Conservation (phyloP, 2,113 vertebrate genomes). For the Neolamprologus ventralis region DNA sequence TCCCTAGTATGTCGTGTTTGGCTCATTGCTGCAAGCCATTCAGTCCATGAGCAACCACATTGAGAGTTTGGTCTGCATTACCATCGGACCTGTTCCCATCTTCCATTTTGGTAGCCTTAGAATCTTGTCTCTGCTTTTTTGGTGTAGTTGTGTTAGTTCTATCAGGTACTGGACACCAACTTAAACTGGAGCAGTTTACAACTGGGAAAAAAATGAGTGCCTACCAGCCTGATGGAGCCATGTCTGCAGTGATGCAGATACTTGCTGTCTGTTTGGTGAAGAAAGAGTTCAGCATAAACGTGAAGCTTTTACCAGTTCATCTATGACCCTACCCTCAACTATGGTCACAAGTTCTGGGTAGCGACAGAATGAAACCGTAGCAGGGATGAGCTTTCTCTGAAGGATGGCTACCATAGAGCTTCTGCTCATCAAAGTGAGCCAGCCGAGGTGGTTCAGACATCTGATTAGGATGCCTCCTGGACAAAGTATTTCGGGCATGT, state of each 20-base stretch:
- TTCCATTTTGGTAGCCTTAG: neutral
- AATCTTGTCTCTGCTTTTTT: neutral
- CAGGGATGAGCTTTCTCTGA: neutral
- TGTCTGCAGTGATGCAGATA: neutral
- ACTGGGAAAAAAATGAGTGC: accelerated
- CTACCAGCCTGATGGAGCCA: neutral
- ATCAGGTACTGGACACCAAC: neutral
- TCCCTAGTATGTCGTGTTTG: neutral
- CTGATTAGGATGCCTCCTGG: neutral
- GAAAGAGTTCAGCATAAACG: neutral
- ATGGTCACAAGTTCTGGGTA: neutral
- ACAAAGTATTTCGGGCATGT: neutral
- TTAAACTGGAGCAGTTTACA: neutral
- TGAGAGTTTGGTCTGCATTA: neutral
- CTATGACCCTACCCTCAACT: neutral
- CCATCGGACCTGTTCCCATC: neutral
- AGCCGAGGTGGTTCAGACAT: neutral
- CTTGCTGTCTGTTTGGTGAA: neutral
- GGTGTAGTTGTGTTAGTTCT: neutral
- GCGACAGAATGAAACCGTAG: neutral
- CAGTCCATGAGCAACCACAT: neutral
- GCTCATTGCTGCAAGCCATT: neutral
- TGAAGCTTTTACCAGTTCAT: neutral
- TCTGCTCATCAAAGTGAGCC: neutral
- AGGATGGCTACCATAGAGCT: neutral